phyloP scores from a whole-genome alignment of 1,140 invertebrate genomes.

The Sminthurinus signatus region DNA sequence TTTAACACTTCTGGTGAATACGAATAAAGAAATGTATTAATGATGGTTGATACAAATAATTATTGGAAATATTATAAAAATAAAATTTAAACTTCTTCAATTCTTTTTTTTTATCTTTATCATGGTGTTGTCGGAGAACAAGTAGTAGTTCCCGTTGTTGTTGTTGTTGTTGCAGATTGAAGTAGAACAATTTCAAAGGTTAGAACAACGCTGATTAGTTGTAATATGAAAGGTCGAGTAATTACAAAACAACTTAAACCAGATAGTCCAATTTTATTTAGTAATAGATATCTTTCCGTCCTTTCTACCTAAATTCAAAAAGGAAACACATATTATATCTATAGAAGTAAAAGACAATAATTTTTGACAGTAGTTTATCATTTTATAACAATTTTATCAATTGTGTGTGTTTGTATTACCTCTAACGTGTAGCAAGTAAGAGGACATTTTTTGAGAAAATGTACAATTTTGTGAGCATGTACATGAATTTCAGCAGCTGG shows the following conservation, averaged over 20 bases:
- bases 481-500: slow-evolving; percentile 13
- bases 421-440: not conserved
- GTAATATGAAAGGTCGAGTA: slow-evolving; percentile 16
- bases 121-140: no score
- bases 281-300: slow-evolving; percentile 8
- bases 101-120: no score
- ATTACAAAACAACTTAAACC: slow-evolving; percentile 23
- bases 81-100: no score
- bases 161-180: slow-evolving; percentile 1
- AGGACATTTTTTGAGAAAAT: slow-evolving; percentile 23
- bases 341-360: no score
- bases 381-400: no score
- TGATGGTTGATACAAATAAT: no score
- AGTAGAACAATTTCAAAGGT: slow-evolving; percentile 32
- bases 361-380: no score
- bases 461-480: slow-evolving; percentile 11
- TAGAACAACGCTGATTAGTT: slow-evolving; percentile 17
- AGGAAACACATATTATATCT: no score
- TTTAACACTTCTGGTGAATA: no score
- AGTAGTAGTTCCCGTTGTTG: no score
- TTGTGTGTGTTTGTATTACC: slow-evolving; percentile 9
- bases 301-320: slow-evolving; percentile 15
- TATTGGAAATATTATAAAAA: no score
- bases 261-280: slow-evolving; percentile 6
- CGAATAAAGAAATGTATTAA: no score